A percentile compares a stretch with the other conserved stretches of the same genome.
Conservation (phyloP, 1,140 invertebrate species). For the Adelges cooleyi region DNA sequence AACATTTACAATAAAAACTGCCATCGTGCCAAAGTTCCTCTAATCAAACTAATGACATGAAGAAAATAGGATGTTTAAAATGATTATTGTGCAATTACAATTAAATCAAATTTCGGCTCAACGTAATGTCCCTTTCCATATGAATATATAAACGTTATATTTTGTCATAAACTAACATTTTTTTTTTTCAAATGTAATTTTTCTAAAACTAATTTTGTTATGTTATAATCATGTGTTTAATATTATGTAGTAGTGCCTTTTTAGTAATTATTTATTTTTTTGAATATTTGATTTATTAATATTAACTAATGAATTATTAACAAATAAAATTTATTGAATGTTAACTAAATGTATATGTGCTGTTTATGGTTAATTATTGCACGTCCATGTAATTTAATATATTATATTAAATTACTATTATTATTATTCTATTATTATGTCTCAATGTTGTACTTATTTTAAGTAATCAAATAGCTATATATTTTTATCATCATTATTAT, state of each 20-base stretch:
- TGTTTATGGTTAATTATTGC: background rate
- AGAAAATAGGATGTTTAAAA: slow-evolving; percentile 16
- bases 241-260: slow-evolving; percentile 23
- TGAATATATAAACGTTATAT: no score
- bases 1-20: background rate
- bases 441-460: slow-evolving; percentile 23
- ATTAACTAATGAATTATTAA: slow-evolving; percentile 19
- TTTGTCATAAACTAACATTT: background rate
- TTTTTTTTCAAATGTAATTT: slow-evolving; percentile 7
- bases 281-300: slow-evolving; percentile 22
- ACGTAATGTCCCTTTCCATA: background rate
- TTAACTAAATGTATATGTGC: slow-evolving; percentile 26
- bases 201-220: slow-evolving; percentile 17
- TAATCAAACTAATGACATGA: slow-evolving; percentile 20
- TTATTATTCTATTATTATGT: slow-evolving; percentile 4
- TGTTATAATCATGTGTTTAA: slow-evolving; percentile 10
- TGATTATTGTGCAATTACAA: slow-evolving; percentile 8
- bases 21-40: slow-evolving; percentile 28
- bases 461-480: slow-evolving; percentile 22
- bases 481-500: background rate
- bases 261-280: slow-evolving; percentile 24
- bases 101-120: slow-evolving; percentile 21
- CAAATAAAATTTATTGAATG: slow-evolving; percentile 24
- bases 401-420: background rate
- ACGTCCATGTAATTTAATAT: background rate